Evolutionary conservation across 1,140 invertebrate species (phyloP).

Genomic region (Eurosta solidaginis): DNA sequence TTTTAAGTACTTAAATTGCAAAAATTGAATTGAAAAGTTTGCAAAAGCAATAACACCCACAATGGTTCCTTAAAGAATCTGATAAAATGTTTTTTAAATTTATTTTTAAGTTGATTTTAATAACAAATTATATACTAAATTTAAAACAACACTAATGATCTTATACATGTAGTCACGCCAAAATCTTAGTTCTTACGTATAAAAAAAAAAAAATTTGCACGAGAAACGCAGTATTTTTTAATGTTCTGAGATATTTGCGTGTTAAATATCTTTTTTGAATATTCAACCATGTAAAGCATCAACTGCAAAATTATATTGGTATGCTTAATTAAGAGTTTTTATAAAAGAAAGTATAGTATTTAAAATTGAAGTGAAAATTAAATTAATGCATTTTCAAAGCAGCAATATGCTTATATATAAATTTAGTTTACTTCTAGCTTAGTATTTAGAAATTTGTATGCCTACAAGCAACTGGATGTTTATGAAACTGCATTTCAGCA

Average conservation of each 20-base stretch:
- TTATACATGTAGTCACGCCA: neutral
- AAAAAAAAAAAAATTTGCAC: too few species aligned
- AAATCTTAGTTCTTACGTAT: neutral
- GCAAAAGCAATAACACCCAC: neutral
- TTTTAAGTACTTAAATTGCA: slow-evolving; percentile 21
- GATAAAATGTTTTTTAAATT: neutral
- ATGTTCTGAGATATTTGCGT: neutral
- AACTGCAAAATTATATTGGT: too few species aligned
- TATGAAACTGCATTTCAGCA: too few species aligned
- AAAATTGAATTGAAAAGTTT: slow-evolving; percentile 27
- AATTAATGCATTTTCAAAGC: neutral
- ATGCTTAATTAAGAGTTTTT: neutral
- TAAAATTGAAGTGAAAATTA: neutral
- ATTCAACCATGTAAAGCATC: too few species aligned
- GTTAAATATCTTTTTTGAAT: neutral
- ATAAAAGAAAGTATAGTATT: neutral
- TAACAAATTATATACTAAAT: neutral
- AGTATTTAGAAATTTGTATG: neutral
- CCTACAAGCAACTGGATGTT: neutral
- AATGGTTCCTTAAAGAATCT: neutral
- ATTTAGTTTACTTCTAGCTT: neutral
- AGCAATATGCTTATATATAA: neutral
- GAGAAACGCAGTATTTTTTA: neutral
- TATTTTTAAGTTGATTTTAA: neutral
- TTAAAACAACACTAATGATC: neutral